Evolutionary conservation across 2,888 invertebrate genomes (phyloP), one percentile per base, ranked within the genome.

Genomic region (Euproctis similis): DNA sequence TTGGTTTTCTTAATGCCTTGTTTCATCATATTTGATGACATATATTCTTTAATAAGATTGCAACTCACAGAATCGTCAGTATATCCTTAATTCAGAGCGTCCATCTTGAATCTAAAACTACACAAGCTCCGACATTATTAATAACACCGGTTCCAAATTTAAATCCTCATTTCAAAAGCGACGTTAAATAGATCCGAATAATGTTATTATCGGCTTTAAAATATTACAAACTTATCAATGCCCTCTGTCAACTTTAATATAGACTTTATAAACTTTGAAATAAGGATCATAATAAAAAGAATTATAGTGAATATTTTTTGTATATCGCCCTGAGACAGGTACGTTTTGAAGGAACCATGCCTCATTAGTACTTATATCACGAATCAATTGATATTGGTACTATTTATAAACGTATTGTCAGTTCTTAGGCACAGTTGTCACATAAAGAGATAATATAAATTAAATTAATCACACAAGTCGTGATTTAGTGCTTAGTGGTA

Each of bases 151-250:
- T n/a, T n/a, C 46, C 31, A 40, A 24, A 28, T 35, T 44, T 32
- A 44, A 59, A 60, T 56, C 52, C 49, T 42, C 33, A 48, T 40
- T 53, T 57, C 55, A 55, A 50, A 60, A 41, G 39, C 53, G 53
- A 63, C 55, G 66, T 69, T 70, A 69, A 70, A 65, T 59, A 64
- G 59, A 62, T 59, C 61, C 63, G 51, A 58, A 58, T 74, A 73
- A 73, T 66, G 53, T 66, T 66, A 73, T 74, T 72, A 74, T 59
- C 59, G 55, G 66, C 59, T 72, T n/a, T 73, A 71, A 28, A 33
- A 34, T 33, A 29, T 34, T 31, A 57, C 59, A 46, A 48, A 42
- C 8, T 36, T 41, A 34, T 10, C 30, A 22, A 2, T 12, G 8
- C 3, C 3, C 4, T 26, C 25, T 12, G 5, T 10, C 1, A 19